A percentile compares a stretch with the other conserved stretches of the same genome.
Conservation (phyloP, 2,797 vertebrate genomes). For the Sebastes umbrosus region DNA sequence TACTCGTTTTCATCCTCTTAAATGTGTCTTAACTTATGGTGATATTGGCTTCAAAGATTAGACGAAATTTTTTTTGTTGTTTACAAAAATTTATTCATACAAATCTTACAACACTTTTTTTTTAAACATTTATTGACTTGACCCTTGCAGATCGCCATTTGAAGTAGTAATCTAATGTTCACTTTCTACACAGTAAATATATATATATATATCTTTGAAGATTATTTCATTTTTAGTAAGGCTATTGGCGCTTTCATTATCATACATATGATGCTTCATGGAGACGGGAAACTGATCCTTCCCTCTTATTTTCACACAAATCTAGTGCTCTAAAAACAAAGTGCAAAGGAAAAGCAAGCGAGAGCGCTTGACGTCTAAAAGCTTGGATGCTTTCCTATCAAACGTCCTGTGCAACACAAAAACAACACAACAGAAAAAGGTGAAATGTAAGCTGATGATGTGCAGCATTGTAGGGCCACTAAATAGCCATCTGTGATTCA, state of each 20-base stretch:
- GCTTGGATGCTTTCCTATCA: slow-evolving; percentile 77
- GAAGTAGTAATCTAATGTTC: slow-evolving; percentile 75
- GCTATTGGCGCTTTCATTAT: slow-evolving; percentile 91
- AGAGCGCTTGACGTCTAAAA: slow-evolving; percentile 58
- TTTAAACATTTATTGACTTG: slow-evolving; percentile 93
- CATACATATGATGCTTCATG: slow-evolving; percentile 83
- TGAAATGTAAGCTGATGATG: slow-evolving; percentile 94
- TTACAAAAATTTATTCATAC: slow-evolving; percentile 99
- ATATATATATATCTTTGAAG: slow-evolving; percentile 72
- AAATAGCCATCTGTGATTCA: slow-evolving; percentile 97
- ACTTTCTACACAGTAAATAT: slow-evolving; percentile 82
- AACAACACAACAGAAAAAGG: slow-evolving; percentile 70
- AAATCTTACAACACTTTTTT: slow-evolving; percentile 96
- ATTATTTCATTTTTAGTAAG: slow-evolving; percentile 87
- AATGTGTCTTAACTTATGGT: slow-evolving; percentile 28
- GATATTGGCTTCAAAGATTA: slow-evolving; percentile 87
- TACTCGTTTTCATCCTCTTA: neutral
- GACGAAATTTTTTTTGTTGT: slow-evolving; percentile 92
- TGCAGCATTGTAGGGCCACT: slow-evolving; percentile 99
- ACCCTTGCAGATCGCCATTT: slow-evolving; percentile 89
- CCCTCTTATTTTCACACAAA: slow-evolving; percentile 83
- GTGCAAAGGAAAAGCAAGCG: slow-evolving; percentile 80
- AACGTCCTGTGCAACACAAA: slow-evolving; percentile 69
- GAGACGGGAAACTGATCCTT: slow-evolving; percentile 80
- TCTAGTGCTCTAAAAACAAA: slow-evolving; percentile 84